Conservation (phyloP, 2,888 invertebrate species). For the Plutella xylostella region DNA sequence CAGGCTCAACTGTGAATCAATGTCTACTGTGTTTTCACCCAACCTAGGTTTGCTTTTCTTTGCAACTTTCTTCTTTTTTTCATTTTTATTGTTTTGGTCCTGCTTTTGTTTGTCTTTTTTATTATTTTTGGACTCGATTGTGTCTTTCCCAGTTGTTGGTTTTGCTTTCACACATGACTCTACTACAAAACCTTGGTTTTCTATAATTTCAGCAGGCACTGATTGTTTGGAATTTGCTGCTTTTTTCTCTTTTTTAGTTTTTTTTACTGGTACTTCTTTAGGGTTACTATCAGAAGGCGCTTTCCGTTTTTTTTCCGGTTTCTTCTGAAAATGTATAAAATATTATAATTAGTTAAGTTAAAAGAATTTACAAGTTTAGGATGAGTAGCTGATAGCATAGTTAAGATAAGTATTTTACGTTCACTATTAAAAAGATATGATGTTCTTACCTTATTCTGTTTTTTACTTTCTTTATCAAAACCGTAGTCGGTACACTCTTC, state of each 20-base stretch:
- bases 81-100: conserved; percentile 12
- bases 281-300: conserved; percentile 19
- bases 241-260: conserved; percentile 13
- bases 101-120: too few relatives aligned
- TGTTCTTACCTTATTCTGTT: conserved; percentile 38
- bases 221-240: too few relatives aligned
- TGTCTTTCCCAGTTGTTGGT: too few relatives aligned
- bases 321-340: conserved; percentile 13
- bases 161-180: too few relatives aligned
- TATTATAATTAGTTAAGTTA: neutral
- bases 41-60: conserved; percentile 34
- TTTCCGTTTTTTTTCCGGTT: conserved; percentile 36
- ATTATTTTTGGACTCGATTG: too few relatives aligned
- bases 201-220: too few relatives aligned
- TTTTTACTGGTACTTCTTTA: conserved; percentile 22
- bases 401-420: too few relatives aligned
- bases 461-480: conserved; percentile 51
- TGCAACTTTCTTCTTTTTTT: conserved; percentile 13
- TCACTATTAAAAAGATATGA: conserved; percentile 13
- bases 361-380: neutral
- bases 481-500: conserved; percentile 82
- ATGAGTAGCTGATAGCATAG: neutral
- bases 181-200: too few relatives aligned
- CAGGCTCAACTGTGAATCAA: conserved; percentile 30
- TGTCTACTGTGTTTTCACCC: conserved; percentile 33